A percentile compares a stretch with the other conserved stretches of the same genome.
These are phyloP conservation scores for Lepidochitona cinerea DNA, from an alignment of 2,888 invertebrate genomes.

Conservation along the genomic window DNA sequence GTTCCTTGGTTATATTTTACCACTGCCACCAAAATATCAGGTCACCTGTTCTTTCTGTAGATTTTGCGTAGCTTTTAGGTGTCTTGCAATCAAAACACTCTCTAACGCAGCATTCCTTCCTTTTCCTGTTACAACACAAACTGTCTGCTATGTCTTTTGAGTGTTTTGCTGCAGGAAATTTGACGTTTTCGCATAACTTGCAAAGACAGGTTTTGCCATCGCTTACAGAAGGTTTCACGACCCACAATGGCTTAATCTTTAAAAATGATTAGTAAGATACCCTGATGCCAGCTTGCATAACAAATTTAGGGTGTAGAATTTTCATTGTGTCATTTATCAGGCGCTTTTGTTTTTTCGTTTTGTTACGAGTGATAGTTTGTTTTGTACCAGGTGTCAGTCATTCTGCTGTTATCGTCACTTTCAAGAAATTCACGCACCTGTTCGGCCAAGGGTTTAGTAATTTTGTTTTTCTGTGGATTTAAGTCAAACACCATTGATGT, in stretches of 20 bases:
- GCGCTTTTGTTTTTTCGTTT: constrained; percentile 30
- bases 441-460: not conserved
- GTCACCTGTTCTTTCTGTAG: not conserved
- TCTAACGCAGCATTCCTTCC: constrained; percentile 23
- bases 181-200: constrained; percentile 28
- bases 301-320: constrained; percentile 30
- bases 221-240: constrained; percentile 20
- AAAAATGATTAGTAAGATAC: constrained; percentile 37
- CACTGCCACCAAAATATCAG: constrained; percentile 4
- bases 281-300: constrained; percentile 10
- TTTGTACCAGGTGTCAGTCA: constrained; percentile 33
- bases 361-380: constrained; percentile 20
- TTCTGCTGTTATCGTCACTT: constrained; percentile 32
- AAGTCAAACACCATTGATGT: not conserved
- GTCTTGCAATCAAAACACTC: constrained; percentile 10
- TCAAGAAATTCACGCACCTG: constrained; percentile 7
- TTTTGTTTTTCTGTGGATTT: not conserved
- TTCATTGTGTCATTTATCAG: constrained; percentile 27
- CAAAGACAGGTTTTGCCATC: constrained; percentile 37
- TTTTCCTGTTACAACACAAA: constrained; percentile 12
- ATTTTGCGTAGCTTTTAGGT: not conserved
- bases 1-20: constrained; percentile 1
- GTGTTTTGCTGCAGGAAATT: not conserved
- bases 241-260: constrained; percentile 33
- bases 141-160: not conserved